Evolutionary conservation across 2,797 vertebrate species (phyloP), one percentile per base, ranked within the genome.

Genomic region (Sphenopsis melanotis): DNA sequence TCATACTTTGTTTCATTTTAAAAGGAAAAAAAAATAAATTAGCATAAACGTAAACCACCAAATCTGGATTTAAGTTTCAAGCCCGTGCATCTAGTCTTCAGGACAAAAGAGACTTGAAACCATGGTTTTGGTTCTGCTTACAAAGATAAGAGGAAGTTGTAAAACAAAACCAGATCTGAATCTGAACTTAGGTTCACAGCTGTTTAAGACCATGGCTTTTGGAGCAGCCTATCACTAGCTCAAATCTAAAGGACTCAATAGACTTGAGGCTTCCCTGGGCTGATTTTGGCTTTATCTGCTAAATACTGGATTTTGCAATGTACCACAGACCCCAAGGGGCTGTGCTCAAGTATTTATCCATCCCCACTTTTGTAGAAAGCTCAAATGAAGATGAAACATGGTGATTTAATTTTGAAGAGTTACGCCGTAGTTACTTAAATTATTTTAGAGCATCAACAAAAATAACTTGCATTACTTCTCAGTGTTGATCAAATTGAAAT

Each of bases 111-210:
- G 78, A 83, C 79, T 76, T 42, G 89, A 93, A 96, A 91, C 79
- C 37, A 53, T 46, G 59, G 82, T 41, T 95, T 96, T 92, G 61
- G 82, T 96, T 94, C 92, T 90, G 65, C 91, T 94, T 86, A 83
- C 39, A 78, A 66, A 87, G 79, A 59, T 44, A 91, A 93, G 84
- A 87, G 89, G 92, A 95, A 97, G 84, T 30, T 83, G 39, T 63
- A 61, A 88, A 94, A 69, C 34, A 94, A 89, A 95, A 83, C 3
- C 55, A 95, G 85, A 87, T 75, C 57, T 71, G 56, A 92, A 80
- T 91, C 68, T 78, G 39, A 85, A 68, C 14, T 53, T 36, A 42
- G 53, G 30, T 60, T 94, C 76, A 61, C 95, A 95, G 93, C 85
- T 93, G 94, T 87, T 87, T 64, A 74, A 70, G 39, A 66, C 80